These are phyloP conservation scores for Yasuhikotakia modesta DNA, from an alignment of 2,797 vertebrate genomes.

Conservation along the genomic window DNA sequence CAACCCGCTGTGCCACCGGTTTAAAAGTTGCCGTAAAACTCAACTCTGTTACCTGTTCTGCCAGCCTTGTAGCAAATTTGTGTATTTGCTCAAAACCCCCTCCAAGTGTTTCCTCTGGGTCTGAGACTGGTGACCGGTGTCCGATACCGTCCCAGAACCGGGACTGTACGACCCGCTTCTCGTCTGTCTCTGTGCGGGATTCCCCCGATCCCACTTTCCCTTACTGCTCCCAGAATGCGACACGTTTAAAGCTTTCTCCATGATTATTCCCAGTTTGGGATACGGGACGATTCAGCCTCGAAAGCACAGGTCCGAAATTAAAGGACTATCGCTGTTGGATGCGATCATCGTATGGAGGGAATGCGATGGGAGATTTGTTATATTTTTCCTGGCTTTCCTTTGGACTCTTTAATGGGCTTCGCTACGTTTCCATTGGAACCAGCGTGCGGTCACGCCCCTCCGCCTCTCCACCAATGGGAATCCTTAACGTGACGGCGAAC, in stretches of 20 bases:
- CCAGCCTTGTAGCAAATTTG: constrained; percentile 92
- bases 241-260: constrained; percentile 52
- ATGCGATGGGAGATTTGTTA: constrained; percentile 9
- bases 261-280: constrained; percentile 36
- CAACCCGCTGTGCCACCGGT: not conserved
- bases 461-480: constrained; percentile 55
- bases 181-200: constrained; percentile 58
- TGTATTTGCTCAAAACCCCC: constrained; percentile 90
- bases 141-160: constrained; percentile 34
- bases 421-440: constrained; percentile 69
- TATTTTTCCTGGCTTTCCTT: constrained; percentile 18
- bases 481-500: constrained; percentile 20
- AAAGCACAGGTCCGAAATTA: constrained; percentile 12
- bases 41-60: constrained; percentile 82
- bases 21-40: constrained; percentile 43
- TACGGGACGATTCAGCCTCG: constrained; percentile 12
- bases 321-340: constrained; percentile 1
- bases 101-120: constrained; percentile 78
- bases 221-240: constrained; percentile 55
- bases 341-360: constrained; percentile 23
- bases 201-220: constrained; percentile 64
- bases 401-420: constrained; percentile 36
- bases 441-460: constrained; percentile 68
- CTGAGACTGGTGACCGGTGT: constrained; percentile 55
- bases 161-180: constrained; percentile 54